Base-by-base conservation (phyloP, 2,113 vertebrate species). In the Tachysurus fulvidraco region DNA sequence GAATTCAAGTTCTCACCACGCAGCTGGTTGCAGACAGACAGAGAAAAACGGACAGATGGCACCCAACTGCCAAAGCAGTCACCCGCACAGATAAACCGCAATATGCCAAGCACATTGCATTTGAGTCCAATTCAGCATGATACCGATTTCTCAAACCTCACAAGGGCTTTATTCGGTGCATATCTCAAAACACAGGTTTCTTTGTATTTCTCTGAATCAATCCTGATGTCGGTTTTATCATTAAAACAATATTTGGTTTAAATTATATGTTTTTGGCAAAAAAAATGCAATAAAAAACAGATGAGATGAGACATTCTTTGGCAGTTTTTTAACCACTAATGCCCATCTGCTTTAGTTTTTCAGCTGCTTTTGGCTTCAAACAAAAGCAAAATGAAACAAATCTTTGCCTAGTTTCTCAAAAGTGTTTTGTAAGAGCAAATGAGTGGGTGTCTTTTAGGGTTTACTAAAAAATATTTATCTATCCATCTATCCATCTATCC, bases 11-110 rank as follows among this genome's bases (percentile, higher is more conserved):
- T 87, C 69, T 50, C 60, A 83, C 67, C 71, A 84, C 84, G 59
- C 86, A 88, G 84, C 65, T 89, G 87, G 78, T 85, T 76, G n/a
- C 81, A 67, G 86, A 81, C 76, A 74, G 54, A 80, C 79, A 16
- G 85, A 88, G 81, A 88, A 65, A 28, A 84, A 23, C 64, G 59
- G 67, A 30, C 90, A 91, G 88, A 89, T 89, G 90, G 90, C 85
- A 55, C 46, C 87, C 87, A 87, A 78, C 87, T 88, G 87, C 79
- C 87, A 55, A 30, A 17, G 76, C 80, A 44, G 83, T 50, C 76
- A 84, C 83, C 60, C 85, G 64, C 83, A 54, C 85, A 83, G 85
- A 87, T 69, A 54, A 76, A 78, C 83, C 77, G 41, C 85, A 85
- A 85, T 65, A 84, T 87, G 86, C 78, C 85, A 84, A 85, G 67